Base-by-base conservation (phyloP, 64 coral and sea anemone genomes). In the Catalaphyllia jardinei region DNA sequence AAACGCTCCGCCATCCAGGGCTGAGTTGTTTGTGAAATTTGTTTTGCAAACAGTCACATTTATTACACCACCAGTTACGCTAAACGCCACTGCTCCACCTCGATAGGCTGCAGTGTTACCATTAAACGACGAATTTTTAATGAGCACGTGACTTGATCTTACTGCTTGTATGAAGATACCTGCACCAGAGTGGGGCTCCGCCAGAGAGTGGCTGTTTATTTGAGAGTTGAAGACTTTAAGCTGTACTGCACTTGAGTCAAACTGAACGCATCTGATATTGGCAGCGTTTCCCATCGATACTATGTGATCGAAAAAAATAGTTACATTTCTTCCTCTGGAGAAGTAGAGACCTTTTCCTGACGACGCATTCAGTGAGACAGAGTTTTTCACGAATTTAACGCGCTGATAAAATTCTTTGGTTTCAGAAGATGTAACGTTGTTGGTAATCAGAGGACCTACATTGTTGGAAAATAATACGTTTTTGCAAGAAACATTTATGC, bases 341-440 rank as follows among this genome's bases (percentile, higher is more conserved):
- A 52, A 49, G n/a, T 72, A 85, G 0, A 71, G 38, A 71, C 81
- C 7, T 46, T 71, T 71, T 71, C 4, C 55, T 7, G 52, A 62
- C 14, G 4, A 20, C 13, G 29, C 8, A 8, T 81, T 31, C 29
- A 10, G 17, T 22, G 12, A 0, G 18, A 4, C 57, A 19, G 38
- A 85, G 10, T 49, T 85, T 42, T 29, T 85, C 0, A 71, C 10
- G 28, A 85, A 50, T 28, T 24, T 69, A 39, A 85, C 39, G 15
- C 51, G 12, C 12, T 71, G 60, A n/a, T 85, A 85, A 18, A 28
- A 27, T 85, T 85, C 81, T 20, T 85, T 85, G 35, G 31, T 71
- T 50, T 71, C 35, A 15, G 81, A 85, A 27, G 28, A 49, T 6
- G 31, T 29, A 3, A 52, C 19, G 63, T 67, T 51, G 24, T 85